Percentiles rank a stretch among this genome's conserved stretches.
Conservation (phyloP, 2,113 vertebrate genomes). For the Brachyhypopomus occidentalis region DNA sequence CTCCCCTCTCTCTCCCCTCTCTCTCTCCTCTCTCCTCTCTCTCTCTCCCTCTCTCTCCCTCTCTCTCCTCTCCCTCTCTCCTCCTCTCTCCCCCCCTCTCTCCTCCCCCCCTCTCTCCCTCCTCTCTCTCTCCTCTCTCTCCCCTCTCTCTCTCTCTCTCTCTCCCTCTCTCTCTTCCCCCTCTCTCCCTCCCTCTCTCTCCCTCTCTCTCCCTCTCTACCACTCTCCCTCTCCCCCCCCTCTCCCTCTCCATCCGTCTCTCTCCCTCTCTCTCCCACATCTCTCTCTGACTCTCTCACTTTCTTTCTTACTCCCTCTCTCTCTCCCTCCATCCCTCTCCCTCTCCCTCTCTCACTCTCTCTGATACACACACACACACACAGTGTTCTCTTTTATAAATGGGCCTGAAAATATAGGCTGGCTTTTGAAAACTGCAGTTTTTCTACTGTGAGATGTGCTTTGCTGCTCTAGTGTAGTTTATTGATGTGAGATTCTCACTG, state of each 20-base stretch:
- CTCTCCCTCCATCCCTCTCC: slow-evolving; percentile 2
- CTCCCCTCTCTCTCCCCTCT: too few species aligned
- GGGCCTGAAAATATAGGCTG: slow-evolving; percentile 39
- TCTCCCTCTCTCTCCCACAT: not conserved
- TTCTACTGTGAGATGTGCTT: slow-evolving; percentile 28
- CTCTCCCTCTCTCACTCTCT: not conserved
- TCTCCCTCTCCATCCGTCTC: slow-evolving; percentile 25
- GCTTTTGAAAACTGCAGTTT: slow-evolving; percentile 45
- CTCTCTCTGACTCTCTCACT: slow-evolving; percentile 14
- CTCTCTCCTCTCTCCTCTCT: not conserved
- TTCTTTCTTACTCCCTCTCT: not conserved
- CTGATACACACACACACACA: not conserved
- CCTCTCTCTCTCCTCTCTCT: not conserved
- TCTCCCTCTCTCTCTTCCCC: too few species aligned
- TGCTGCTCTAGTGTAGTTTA: slow-evolving; percentile 24
- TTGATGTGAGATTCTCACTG: not conserved
- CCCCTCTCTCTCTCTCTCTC: not conserved
- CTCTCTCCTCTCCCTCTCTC: not conserved
- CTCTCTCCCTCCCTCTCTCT: slow-evolving; percentile 22
- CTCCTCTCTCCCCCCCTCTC: too few species aligned
- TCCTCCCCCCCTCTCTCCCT: slow-evolving; percentile 17
- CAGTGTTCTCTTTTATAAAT: slow-evolving; percentile 38
- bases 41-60: slow-evolving; percentile 7
- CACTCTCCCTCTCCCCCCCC: not conserved
- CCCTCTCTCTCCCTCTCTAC: not conserved